Evolutionary conservation across 2,797 vertebrate species (phyloP).

Genomic region (Nyctibius grandis): DNA sequence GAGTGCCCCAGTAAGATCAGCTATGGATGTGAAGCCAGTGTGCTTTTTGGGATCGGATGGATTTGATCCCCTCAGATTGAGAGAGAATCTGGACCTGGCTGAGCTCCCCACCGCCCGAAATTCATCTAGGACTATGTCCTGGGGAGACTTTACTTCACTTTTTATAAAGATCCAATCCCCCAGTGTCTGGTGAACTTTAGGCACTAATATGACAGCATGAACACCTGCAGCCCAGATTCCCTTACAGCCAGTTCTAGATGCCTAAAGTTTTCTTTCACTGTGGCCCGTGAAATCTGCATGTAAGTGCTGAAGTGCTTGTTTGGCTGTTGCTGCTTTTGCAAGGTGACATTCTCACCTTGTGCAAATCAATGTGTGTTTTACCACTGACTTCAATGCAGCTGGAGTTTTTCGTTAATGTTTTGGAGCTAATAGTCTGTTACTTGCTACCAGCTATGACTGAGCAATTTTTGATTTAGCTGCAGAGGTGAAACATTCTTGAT

Average conservation of each 20-base stretch:
- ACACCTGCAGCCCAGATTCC: background rate
- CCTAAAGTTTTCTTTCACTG: background rate
- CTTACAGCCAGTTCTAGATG: background rate
- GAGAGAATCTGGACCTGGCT: too few species aligned
- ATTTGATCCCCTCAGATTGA: background rate
- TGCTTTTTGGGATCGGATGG: accelerated
- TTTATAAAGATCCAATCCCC: background rate
- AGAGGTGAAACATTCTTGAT: background rate
- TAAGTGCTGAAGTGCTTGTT: background rate
- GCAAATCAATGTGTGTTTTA: background rate
- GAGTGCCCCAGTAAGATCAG: background rate
- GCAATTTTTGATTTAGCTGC: conserved; percentile 2
- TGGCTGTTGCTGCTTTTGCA: background rate
- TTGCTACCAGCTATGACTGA: background rate
- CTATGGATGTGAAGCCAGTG: accelerated
- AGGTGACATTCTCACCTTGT: background rate
- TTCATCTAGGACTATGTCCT: background rate
- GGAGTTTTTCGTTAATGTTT: background rate
- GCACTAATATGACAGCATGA: background rate
- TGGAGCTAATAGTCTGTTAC: background rate
- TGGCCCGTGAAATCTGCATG: background rate
- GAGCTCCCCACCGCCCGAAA: background rate
- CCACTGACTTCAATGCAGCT: background rate
- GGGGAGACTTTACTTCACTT: background rate
- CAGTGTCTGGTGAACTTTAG: background rate